Percentiles rank a stretch among this genome's conserved stretches.
phyloP scores from a whole-genome alignment of 1,140 invertebrate species.

The Ceratosolen fusciceps region DNA sequence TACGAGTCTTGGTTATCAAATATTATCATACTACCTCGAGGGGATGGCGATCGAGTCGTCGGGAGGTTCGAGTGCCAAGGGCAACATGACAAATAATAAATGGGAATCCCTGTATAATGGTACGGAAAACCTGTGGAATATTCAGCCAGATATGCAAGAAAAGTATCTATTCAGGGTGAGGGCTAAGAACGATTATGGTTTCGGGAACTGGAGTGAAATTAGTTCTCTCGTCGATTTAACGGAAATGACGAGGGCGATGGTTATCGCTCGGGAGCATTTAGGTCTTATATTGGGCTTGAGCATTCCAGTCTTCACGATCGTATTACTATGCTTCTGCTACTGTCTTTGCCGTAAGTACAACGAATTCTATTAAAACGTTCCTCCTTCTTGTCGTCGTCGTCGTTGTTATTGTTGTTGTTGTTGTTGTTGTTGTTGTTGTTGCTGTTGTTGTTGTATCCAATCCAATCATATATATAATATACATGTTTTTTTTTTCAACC shows the following conservation, averaged over 20 bases:
- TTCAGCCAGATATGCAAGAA: conserved; percentile 76
- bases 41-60: conserved; percentile 60
- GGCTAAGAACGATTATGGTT: conserved; percentile 85
- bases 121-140: conserved; percentile 85
- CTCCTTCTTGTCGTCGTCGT: neutral
- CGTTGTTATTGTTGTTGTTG: conserved; percentile 9
- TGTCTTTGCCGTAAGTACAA: conserved; percentile 65
- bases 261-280: conserved; percentile 74
- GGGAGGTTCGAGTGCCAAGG: conserved; percentile 40
- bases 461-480: no score
- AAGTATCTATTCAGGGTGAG: conserved; percentile 83
- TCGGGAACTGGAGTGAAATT: conserved; percentile 78
- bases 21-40: conserved; percentile 76
- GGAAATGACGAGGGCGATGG: conserved; percentile 72
- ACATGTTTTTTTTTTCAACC: neutral
- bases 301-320: conserved; percentile 70
- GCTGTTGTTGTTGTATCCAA: no score
- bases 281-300: conserved; percentile 75
- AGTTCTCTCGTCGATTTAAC: conserved; percentile 75
- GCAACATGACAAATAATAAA: conserved; percentile 57
- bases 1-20: conserved; percentile 76
- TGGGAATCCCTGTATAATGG: conserved; percentile 88
- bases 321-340: conserved; percentile 64
- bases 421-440: neutral
- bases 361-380: neutral